Conservation (phyloP, 2,888 invertebrate species). For the Zelleria hepariella region DNA sequence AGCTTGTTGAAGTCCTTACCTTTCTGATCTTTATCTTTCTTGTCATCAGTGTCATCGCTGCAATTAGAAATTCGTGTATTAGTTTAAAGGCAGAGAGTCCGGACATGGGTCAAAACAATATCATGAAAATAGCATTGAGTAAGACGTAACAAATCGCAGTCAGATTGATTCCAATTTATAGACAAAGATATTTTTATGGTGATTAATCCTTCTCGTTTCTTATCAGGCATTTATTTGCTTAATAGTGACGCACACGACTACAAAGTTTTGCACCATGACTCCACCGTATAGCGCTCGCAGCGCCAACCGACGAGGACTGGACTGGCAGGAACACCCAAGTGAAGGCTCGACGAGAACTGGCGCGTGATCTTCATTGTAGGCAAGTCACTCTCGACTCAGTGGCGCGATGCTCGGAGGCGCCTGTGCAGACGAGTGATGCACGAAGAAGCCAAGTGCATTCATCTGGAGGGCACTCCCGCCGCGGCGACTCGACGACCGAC, state of each 20-base stretch:
- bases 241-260: conserved; percentile 31
- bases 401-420: not conserved
- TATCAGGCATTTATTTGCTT: not conserved
- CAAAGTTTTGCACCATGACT: conserved; percentile 71
- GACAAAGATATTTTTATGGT: not conserved
- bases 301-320: conserved; percentile 3
- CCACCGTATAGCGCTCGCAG: conserved; percentile 20
- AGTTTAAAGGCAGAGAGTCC: not conserved
- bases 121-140: not conserved
- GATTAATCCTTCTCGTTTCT: not conserved
- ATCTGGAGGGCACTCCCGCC: not conserved
- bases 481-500: conserved; percentile 6
- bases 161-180: not conserved
- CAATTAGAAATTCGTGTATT: conserved; percentile 29
- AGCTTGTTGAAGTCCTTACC: conserved; percentile 30
- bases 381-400: conserved; percentile 10
- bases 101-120: not conserved
- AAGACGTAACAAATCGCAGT: not conserved
- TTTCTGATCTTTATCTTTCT: conserved; percentile 50
- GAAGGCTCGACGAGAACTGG: not conserved
- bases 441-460: not conserved
- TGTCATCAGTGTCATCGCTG: conserved; percentile 52
- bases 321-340: too few relatives aligned
- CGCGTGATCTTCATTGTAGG: not conserved
- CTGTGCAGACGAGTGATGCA: not conserved